These are phyloP conservation scores for Silurus asotus DNA, from an alignment of 2,113 vertebrate genomes.

Conservation along the genomic window DNA sequence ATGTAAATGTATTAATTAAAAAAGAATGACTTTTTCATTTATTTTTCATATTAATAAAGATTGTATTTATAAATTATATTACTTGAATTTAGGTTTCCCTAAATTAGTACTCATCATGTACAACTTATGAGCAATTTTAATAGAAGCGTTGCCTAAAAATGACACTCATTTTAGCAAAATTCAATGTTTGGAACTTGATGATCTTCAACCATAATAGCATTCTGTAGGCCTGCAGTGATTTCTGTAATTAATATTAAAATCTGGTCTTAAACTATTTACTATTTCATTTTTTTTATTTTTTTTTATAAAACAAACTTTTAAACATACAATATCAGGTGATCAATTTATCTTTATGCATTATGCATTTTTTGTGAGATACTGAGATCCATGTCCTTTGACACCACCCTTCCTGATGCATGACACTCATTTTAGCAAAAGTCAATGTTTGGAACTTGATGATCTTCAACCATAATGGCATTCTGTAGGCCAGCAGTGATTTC, in stretches of 20 bases:
- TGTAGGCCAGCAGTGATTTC: not conserved
- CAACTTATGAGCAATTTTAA: not conserved
- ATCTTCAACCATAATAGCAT: not conserved
- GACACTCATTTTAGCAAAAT: not conserved
- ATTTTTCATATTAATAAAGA: not conserved
- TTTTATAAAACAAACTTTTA: not conserved
- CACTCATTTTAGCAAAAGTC: not conserved
- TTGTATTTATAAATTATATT: too few species aligned
- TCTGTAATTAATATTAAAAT: not conserved
- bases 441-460: not conserved
- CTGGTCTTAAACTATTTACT: not conserved
- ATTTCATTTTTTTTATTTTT: too few species aligned
- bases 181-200: not conserved
- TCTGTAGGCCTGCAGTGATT: not conserved
- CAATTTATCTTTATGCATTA: not conserved
- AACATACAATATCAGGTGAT: not conserved
- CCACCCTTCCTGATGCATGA: constrained; percentile 42
- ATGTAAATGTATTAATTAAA: not conserved
- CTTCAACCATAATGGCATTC: not conserved
- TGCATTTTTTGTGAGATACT: not conserved
- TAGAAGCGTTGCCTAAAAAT: not conserved
- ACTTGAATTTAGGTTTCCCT: not conserved
- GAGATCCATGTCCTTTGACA: constrained; percentile 45
- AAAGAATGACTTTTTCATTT: not conserved
- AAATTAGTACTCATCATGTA: not conserved